Base-by-base conservation (phyloP, 2,888 invertebrate genomes). In the Drosophila barbarae region DNA sequence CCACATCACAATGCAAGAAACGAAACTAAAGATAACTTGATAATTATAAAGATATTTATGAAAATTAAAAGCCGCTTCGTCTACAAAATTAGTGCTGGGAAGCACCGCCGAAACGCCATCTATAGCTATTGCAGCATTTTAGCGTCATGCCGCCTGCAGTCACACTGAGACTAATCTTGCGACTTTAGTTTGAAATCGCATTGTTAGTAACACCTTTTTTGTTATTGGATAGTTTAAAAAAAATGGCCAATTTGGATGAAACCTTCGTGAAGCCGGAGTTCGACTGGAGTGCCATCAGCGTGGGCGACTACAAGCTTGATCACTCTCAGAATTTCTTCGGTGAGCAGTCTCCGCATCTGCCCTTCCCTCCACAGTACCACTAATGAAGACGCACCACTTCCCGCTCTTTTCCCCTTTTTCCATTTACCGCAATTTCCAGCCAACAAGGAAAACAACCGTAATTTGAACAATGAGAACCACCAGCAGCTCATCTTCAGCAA, bases 231-330 rank as follows among this genome's bases (percentile, higher is more conserved):
- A 10, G 15, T 3, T 18, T 12, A 21, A 8, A 8, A 46, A 18
- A 2, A 30, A 50, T 63, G 59, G 42, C 18, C 3, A 28, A 50
- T 10, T 5, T n/a, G 6, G 9, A 55, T 38, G 3, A 28, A 18
- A 38, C 35, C 6, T 41, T 42, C 12, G 5, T 32, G 4, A 46
- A 66, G 8, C 0, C 39, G 5, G 36, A 67, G 9, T 85, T 82
- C 30, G 79, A 89, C 60, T 88, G 89, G 89, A 87, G 88, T 60
- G 77, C 87, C 49, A 77, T 89, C 6, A 81, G 79, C 49, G 85
- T 87, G 6, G 88, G 87, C 5, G 79, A 83, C 57, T 76, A 70
- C 36, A 69, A 78, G 30, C 57, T 88, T 28, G 77, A 88, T 65
- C 82, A 87, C 63, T 88, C 87, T 0, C 77, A 86, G 46, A 78